Evolutionary conservation across 2,113 vertebrate species (phyloP).

Genomic region (Calidris pugnax): DNA sequence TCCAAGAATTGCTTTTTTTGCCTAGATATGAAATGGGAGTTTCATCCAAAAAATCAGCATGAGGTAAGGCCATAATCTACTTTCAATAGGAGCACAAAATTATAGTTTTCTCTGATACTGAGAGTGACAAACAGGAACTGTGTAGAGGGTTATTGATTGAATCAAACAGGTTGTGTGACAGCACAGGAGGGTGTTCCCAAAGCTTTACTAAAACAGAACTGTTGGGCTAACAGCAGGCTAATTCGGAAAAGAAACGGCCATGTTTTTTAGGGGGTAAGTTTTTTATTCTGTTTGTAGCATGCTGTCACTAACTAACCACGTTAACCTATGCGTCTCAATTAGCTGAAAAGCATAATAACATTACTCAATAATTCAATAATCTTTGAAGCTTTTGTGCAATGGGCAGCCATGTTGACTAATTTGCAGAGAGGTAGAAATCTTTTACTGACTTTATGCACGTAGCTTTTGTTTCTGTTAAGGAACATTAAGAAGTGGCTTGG

Average conservation of each 20-base stretch:
- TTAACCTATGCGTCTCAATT: background rate
- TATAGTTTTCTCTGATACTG: background rate
- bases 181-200: background rate
- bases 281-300: background rate
- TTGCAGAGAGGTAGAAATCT: background rate
- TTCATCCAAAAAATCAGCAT: background rate
- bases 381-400: background rate
- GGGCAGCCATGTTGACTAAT: background rate
- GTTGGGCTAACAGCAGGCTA: background rate
- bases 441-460: background rate
- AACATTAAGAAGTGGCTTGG: background rate
- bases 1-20: background rate
- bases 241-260: background rate
- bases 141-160: background rate
- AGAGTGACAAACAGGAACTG: background rate
- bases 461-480: background rate
- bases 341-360: background rate
- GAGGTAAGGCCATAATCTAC: background rate
- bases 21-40: background rate
- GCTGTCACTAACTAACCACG: fast-evolving
- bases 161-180: background rate
- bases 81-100: background rate
- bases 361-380: background rate
- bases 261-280: background rate
- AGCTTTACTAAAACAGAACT: background rate